Percentiles rank a stretch among this genome's conserved stretches.
Conservation (phyloP, 2,888 invertebrate species). For the Agriopis leucophaearia region DNA sequence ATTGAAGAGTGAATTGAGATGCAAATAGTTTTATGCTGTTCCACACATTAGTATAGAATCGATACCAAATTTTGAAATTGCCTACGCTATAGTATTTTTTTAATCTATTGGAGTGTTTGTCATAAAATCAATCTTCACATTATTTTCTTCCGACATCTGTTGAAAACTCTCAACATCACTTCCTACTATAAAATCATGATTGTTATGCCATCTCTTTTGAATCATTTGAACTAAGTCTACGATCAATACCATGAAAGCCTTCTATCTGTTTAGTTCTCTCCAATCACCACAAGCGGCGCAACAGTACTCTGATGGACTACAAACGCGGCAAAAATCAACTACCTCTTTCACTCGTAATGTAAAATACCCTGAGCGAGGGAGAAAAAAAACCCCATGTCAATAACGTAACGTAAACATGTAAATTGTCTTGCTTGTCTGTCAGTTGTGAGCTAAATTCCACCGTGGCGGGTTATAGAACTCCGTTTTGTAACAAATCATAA, state of each 20-base stretch:
- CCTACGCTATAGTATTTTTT: too few species aligned
- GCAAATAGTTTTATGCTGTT: too few species aligned
- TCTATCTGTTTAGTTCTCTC: slow-evolving; percentile 42
- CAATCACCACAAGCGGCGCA: slow-evolving; percentile 43
- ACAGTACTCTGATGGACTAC: slow-evolving; percentile 42
- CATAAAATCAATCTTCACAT: too few species aligned
- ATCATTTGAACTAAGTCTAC: slow-evolving; percentile 23
- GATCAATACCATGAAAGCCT: slow-evolving; percentile 47
- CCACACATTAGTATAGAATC: too few species aligned
- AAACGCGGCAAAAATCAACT: slow-evolving; percentile 49
- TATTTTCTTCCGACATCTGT: slow-evolving; percentile 23
- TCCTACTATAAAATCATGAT: background rate
- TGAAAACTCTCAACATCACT: background rate
- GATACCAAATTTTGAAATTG: too few species aligned
- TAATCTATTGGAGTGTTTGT: too few species aligned
- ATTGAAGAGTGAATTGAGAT: too few species aligned
- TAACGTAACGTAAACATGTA: slow-evolving; percentile 74
- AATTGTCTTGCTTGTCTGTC: slow-evolving; percentile 56
- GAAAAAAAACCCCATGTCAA: slow-evolving; percentile 59
- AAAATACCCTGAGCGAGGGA: slow-evolving; percentile 47
- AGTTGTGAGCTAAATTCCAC: slow-evolving; percentile 71
- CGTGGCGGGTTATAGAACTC: slow-evolving; percentile 57
- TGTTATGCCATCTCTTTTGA: slow-evolving; percentile 52
- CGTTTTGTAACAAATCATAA: slow-evolving; percentile 26
- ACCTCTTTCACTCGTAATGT: slow-evolving; percentile 48